phyloP scores from a whole-genome alignment of 2,113 vertebrate species.

The Xenopus borealis region DNA sequence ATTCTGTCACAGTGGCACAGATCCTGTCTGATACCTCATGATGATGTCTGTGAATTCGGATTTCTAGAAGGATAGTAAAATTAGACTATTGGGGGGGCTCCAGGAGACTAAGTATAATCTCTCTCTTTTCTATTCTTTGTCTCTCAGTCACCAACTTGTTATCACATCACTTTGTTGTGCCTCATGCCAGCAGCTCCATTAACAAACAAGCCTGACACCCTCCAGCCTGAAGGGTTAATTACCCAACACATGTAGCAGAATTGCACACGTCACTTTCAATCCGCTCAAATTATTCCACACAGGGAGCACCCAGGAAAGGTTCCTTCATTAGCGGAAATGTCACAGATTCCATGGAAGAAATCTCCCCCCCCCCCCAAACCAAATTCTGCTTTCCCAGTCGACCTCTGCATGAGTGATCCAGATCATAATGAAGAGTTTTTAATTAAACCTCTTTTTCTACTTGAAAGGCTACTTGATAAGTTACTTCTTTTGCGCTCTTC shows the following conservation, averaged over 20 bases:
- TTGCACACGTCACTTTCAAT: slow-evolving; percentile 40
- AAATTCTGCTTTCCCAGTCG: slow-evolving; percentile 21
- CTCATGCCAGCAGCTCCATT: slow-evolving; percentile 29
- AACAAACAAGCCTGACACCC: slow-evolving; percentile 29
- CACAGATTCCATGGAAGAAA: slow-evolving; percentile 34
- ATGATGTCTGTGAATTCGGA: too few species aligned
- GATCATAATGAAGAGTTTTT: slow-evolving; percentile 39
- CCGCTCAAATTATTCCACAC: slow-evolving; percentile 40
- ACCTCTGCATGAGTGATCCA: slow-evolving; percentile 29
- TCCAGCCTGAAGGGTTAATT: slow-evolving; percentile 41
- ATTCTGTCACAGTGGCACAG: too few species aligned
- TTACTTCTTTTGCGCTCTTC: neutral
- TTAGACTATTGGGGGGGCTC: neutral
- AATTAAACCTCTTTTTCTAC: slow-evolving; percentile 31
- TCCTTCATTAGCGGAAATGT: slow-evolving; percentile 46
- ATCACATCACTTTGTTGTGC: slow-evolving; percentile 15
- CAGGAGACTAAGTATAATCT: neutral
- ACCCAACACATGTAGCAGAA: slow-evolving; percentile 40
- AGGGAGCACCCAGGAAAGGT: slow-evolving; percentile 29
- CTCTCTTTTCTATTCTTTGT: neutral
- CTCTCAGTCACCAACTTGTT: neutral
- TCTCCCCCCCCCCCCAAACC: neutral
- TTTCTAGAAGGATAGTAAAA: too few species aligned
- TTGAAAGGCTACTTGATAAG: slow-evolving; percentile 16
- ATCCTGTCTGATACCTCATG: too few species aligned